phyloP scores from a whole-genome alignment of 1,140 invertebrate genomes.

The Temnothorax longispinosus region DNA sequence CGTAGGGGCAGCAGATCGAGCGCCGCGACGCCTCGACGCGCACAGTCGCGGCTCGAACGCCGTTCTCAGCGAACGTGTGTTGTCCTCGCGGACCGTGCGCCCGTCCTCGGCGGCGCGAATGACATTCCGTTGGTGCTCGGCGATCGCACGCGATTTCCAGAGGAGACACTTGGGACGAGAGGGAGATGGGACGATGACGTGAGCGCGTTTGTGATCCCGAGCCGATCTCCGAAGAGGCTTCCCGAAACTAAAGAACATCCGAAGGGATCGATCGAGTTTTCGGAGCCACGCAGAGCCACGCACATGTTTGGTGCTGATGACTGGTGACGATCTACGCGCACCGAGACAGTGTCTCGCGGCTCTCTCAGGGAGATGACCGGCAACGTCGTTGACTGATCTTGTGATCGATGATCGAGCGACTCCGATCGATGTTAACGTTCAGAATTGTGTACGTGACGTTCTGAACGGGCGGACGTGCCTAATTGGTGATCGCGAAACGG shows the following conservation, averaged over 20 bases:
- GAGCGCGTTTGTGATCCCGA: background rate
- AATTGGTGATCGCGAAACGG: conserved; percentile 30
- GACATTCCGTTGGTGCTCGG: conserved; percentile 26
- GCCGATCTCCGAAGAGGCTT: background rate
- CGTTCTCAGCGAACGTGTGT: conserved; percentile 80
- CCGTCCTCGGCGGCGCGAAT: conserved; percentile 46
- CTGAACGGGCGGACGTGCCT: background rate
- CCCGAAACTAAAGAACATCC: background rate
- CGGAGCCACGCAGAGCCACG: background rate
- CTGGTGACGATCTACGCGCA: conserved; percentile 9
- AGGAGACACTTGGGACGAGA: background rate
- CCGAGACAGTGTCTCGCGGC: background rate
- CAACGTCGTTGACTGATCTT: conserved; percentile 17
- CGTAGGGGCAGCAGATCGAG: conserved; percentile 83
- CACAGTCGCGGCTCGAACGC: conserved; percentile 84
- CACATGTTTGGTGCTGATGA: conserved; percentile 36
- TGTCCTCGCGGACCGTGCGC: conserved; percentile 60
- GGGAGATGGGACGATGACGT: background rate
- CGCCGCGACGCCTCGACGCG: conserved; percentile 82
- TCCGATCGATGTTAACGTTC: background rate
- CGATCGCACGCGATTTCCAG: background rate
- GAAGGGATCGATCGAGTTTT: conserved; percentile 29
- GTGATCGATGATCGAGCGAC: conserved; percentile 28
- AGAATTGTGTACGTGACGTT: conserved; percentile 38
- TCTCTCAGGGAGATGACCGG: background rate